Conservation (phyloP, 1,140 invertebrate genomes). For the Pseudomyrmex dendroicus region DNA sequence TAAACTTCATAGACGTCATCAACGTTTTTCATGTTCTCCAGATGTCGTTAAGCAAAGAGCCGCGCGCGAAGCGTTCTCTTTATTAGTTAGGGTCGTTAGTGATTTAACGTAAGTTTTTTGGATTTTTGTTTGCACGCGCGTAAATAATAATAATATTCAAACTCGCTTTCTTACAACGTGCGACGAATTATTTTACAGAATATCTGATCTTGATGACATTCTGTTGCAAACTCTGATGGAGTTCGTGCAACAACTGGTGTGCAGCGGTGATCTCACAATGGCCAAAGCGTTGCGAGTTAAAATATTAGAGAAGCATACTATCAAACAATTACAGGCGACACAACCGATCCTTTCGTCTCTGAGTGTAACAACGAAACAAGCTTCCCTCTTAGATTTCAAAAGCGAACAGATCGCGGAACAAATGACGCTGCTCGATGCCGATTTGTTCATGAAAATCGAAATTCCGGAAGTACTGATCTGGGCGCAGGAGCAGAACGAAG, state of each 20-base stretch:
- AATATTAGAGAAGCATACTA: slow-evolving; percentile 94
- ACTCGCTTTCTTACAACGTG: not conserved
- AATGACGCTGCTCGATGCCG: slow-evolving; percentile 98
- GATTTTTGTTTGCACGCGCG: not conserved
- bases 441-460: slow-evolving; percentile 98
- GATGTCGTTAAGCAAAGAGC: slow-evolving; percentile 91
- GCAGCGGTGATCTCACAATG: slow-evolving; percentile 93
- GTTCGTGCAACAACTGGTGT: slow-evolving; percentile 96
- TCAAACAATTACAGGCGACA: slow-evolving; percentile 86
- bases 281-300: slow-evolving; percentile 95
- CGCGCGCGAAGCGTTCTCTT: slow-evolving; percentile 93
- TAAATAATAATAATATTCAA: not conserved
- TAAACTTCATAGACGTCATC: slow-evolving; percentile 94
- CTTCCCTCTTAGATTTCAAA: slow-evolving; percentile 95
- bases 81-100: slow-evolving; percentile 96
- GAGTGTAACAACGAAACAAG: slow-evolving; percentile 86
- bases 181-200: slow-evolving; percentile 85
- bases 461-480: slow-evolving; percentile 98
- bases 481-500: slow-evolving; percentile 98
- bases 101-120: slow-evolving; percentile 93
- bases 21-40: slow-evolving; percentile 92
- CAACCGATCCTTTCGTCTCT: slow-evolving; percentile 84
- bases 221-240: slow-evolving; percentile 93
- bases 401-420: slow-evolving; percentile 97
- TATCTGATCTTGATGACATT: slow-evolving; percentile 92